These are phyloP conservation scores for Oikopleura albicans DNA, from an alignment of 23 tunicate species.

Conservation along the genomic window DNA sequence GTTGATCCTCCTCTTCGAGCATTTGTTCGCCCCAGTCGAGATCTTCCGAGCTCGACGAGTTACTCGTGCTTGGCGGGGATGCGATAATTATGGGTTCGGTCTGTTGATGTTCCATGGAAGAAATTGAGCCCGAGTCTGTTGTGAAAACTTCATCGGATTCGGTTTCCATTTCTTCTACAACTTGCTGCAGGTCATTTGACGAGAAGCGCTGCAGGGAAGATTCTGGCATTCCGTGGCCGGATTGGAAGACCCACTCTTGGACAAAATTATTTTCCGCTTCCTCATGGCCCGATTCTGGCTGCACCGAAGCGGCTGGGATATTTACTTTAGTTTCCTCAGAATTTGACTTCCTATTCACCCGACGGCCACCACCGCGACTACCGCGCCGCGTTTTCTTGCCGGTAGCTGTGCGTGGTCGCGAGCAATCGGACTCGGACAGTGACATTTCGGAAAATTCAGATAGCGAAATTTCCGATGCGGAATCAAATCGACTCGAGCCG, in stretches of 20 bases:
- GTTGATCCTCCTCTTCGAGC: neutral
- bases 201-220: neutral
- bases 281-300: neutral
- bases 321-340: neutral
- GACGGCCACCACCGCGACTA: neutral
- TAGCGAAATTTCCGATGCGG: neutral
- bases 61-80: neutral
- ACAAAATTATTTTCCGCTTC: neutral
- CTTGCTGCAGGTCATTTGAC: neutral
- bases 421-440: neutral
- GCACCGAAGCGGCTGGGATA: neutral
- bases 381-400: neutral
- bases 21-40: neutral
- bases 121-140: too few relatives aligned
- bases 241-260: neutral
- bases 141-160: neutral
- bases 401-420: too few relatives aligned
- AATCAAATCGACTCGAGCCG: neutral
- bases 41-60: neutral
- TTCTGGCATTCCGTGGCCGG: neutral
- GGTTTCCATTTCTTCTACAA: neutral
- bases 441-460: neutral
- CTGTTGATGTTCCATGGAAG: neutral
- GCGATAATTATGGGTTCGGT: neutral
- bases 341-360: too few relatives aligned